A percentile compares a stretch with the other conserved stretches of the same genome.
Evolutionary conservation across 1,140 invertebrate genomes (phyloP).

Genomic region (Drosophila truncata): DNA sequence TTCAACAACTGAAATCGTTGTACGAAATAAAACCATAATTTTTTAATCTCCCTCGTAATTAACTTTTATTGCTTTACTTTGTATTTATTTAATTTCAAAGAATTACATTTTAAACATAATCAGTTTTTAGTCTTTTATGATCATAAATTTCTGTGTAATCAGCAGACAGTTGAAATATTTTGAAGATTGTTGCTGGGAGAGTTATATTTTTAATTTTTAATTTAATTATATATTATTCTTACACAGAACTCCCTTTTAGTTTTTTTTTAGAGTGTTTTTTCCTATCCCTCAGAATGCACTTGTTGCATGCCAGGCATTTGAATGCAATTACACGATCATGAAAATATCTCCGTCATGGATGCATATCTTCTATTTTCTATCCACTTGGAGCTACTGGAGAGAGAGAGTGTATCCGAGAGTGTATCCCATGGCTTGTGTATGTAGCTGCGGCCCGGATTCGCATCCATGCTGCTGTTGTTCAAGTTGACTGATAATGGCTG

Average conservation of each 20-base stretch:
- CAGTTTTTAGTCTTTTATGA: neutral
- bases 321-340: conserved; percentile 46
- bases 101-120: neutral
- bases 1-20: no score
- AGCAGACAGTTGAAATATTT: no score
- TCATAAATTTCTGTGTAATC: no score
- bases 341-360: conserved; percentile 37
- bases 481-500: conserved; percentile 46
- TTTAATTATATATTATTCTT: no score
- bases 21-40: no score
- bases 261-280: neutral
- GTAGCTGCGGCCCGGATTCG: conserved; percentile 29
- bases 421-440: neutral
- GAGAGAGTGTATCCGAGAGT: conserved; percentile 8
- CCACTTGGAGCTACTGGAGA: conserved; percentile 21
- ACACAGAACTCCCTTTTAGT: neutral
- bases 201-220: no score
- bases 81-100: neutral
- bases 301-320: conserved; percentile 63
- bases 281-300: conserved; percentile 55
- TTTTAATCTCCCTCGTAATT: no score
- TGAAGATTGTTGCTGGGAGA: neutral
- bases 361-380: conserved; percentile 42
- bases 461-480: conserved; percentile 25
- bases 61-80: no score